phyloP scores from a whole-genome alignment of 2,888 invertebrate species.

The Bursaphelenchus okinawaensis region DNA sequence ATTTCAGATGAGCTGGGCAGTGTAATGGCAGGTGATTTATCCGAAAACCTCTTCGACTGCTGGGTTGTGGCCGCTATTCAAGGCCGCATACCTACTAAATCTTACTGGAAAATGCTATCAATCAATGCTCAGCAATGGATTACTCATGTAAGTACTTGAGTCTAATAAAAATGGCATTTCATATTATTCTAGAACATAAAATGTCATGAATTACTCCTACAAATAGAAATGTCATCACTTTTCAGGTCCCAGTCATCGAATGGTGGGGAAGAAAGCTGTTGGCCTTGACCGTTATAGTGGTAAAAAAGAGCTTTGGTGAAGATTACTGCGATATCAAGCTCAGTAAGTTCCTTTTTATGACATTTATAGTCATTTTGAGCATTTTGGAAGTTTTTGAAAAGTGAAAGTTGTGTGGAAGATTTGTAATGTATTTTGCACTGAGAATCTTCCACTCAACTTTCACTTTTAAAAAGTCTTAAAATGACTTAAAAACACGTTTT shows the following conservation, averaged over 20 bases:
- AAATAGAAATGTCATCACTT: too few species aligned
- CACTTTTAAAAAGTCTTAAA: too few species aligned
- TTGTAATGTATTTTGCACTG: too few species aligned
- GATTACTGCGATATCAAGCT: constrained; percentile 35
- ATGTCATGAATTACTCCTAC: too few species aligned
- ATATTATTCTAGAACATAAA: too few species aligned
- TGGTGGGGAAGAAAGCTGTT: constrained; percentile 50
- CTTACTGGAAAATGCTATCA: constrained; percentile 51
- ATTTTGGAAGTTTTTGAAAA: too few species aligned
- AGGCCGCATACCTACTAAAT: constrained; percentile 48
- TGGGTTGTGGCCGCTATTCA: constrained; percentile 48
- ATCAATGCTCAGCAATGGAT: constrained; percentile 41
- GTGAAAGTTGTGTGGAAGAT: too few species aligned
- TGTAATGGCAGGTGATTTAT: constrained; percentile 40
- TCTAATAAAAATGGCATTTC: too few species aligned
- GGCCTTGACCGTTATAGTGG: constrained; percentile 41
- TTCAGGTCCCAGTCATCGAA: constrained; percentile 50
- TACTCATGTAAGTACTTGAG: constrained; percentile 35
- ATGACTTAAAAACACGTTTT: too few species aligned
- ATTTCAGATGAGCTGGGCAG: constrained; percentile 46
- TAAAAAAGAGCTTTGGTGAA: constrained; percentile 43
- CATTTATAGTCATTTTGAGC: background rate
- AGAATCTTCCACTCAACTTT: too few species aligned
- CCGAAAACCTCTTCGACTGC: constrained; percentile 47
- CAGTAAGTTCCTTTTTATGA: constrained; percentile 9